A percentile compares a stretch with the other conserved stretches of the same genome.
Evolutionary conservation across 2,113 vertebrate species (phyloP).

Genomic region (Thryonomys swinderianus): DNA sequence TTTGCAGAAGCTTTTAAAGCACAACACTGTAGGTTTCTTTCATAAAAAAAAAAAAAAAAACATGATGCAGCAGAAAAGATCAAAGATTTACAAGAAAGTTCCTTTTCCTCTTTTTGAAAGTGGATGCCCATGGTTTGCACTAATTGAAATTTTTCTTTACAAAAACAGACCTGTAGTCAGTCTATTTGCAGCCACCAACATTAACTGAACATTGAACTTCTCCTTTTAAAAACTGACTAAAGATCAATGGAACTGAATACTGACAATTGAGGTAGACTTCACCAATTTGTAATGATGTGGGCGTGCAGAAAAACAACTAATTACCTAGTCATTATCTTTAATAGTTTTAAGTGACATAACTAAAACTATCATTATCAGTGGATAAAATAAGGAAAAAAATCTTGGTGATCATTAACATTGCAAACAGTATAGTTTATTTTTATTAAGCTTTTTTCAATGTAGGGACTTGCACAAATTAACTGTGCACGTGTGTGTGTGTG

Average conservation of each 20-base stretch:
- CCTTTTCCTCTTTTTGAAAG: conserved; percentile 80
- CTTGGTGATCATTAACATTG: conserved; percentile 19
- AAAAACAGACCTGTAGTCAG: conserved; percentile 86
- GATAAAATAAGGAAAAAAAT: neutral
- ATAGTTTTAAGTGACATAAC: conserved; percentile 50
- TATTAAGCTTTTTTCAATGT: neutral
- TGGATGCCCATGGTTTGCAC: conserved; percentile 85
- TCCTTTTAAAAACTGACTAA: conserved; percentile 81
- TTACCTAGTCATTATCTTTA: conserved; percentile 68
- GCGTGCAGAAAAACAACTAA: conserved; percentile 78
- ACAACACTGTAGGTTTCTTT: conserved; percentile 75
- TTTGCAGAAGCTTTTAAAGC: conserved; percentile 84
- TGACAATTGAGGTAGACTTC: conserved; percentile 79
- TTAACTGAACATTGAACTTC: conserved; percentile 85
- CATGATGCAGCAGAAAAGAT: conserved; percentile 84
- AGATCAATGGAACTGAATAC: conserved; percentile 81
- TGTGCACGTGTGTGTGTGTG: neutral
- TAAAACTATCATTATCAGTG: conserved; percentile 24
- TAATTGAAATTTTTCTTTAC: conserved; percentile 88
- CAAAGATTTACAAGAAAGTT: conserved; percentile 85
- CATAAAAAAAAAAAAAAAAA: conserved; percentile 81
- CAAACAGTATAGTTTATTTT: conserved; percentile 47
- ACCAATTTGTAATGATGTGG: conserved; percentile 69
- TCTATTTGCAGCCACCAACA: conserved; percentile 82
- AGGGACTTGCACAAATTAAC: conserved; percentile 3